Evolutionary conservation across 1,140 invertebrate genomes (phyloP).

Genomic region (Penaeus vannamei): DNA sequence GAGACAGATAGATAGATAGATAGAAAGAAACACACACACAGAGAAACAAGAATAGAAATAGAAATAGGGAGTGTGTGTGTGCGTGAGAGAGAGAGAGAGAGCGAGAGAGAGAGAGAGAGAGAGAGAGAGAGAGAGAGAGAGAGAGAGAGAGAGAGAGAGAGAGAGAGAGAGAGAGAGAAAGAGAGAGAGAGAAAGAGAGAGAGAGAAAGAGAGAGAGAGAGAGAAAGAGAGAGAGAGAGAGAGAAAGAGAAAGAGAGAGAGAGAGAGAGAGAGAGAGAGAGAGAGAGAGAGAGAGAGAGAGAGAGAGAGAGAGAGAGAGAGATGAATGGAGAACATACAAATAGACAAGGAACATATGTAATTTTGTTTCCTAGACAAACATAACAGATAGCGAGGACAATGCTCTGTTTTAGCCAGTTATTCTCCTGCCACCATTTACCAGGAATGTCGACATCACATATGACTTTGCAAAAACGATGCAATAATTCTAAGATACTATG

Average conservation of each 20-base stretch:
- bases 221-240: not conserved
- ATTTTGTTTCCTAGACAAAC: no score
- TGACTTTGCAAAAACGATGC: no score
- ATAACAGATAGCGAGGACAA: no score
- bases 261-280: not conserved
- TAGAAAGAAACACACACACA: no score
- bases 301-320: no score
- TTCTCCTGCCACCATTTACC: no score
- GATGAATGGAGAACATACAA: no score
- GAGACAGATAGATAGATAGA: not conserved
- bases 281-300: not conserved
- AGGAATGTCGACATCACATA: no score
- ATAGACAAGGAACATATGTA: no score
- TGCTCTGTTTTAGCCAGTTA: no score
- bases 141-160: not conserved
- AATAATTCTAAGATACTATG: no score
- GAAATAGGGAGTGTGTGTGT: no score
- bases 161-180: not conserved
- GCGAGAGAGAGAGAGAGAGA: not conserved
- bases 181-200: not conserved
- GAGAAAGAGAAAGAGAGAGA: not conserved
- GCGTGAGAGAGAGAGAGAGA: not conserved
- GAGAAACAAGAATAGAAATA: not conserved
- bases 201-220: not conserved
- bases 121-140: not conserved